Evolutionary conservation across 2,797 vertebrate genomes (phyloP), one percentile per base, ranked within the genome.

Genomic region (Pseudochirops cupreus): DNA sequence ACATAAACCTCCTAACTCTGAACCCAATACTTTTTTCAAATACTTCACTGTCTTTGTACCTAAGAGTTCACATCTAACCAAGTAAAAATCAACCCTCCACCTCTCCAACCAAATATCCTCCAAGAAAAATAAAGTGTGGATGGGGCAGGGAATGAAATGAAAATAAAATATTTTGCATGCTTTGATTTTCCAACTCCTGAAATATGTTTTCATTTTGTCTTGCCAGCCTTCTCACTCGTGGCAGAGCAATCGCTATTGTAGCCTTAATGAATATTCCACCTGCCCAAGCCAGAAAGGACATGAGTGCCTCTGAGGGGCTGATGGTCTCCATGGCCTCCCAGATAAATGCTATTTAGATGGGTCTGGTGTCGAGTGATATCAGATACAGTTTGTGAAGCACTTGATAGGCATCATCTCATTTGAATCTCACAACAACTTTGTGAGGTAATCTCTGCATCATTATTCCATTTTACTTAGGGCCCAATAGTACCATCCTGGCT

Each of bases 201-300:
- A 96, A 95, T 21, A 94, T 74, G 97, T 95, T 97, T 97, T 96
- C 39, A 39, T 91, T 96, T 97, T 94, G 59, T 90, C 90, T 26
- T 96, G 56, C 52, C 90, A 39, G 91, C 54, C 12, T 95, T 97
- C 97, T 95, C 94, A 92, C 74, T 46, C 46, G 26, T 10, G 74
- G 90, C 97, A 91, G 29, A 28, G 18, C 92, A 52, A 9, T 52
- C 39, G 29, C 26, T 95, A 67, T 56, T 87, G 89, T 82, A 82
- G 74, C 21, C n/a, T 13, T 94, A 95, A 97, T 96, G 97, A 97
- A 97, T 97, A 98, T 94, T 96, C 93, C 96, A 96, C 95, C 96
- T 97, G 97, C 92, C 91, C 97, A 91, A 31, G 18, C 31, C 50
- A 55, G 96, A 96, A 21, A 46, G 18, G 94, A 55, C 52, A 21